These are phyloP conservation scores for Osmoderma eremita DNA, from an alignment of 2,888 invertebrate species.

Conservation along the genomic window DNA sequence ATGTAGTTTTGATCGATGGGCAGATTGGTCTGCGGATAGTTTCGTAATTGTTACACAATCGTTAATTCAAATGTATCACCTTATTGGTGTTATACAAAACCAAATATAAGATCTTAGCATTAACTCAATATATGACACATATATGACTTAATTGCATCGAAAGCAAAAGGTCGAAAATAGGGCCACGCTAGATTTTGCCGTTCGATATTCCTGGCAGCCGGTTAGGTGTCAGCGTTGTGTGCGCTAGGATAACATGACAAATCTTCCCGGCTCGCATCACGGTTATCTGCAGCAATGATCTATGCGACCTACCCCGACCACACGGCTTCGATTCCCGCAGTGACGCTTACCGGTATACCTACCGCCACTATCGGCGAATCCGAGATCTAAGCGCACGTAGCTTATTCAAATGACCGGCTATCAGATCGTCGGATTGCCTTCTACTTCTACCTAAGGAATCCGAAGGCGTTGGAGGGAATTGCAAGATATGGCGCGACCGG, in stretches of 20 bases:
- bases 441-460: no score
- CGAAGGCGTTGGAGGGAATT: no score
- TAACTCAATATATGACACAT: no score
- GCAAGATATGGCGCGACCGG: no score
- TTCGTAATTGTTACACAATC: no score
- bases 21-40: no score
- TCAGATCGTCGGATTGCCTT: slow-evolving; percentile 48
- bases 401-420: slow-evolving; percentile 48
- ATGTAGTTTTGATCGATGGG: no score
- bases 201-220: slow-evolving; percentile 48
- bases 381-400: slow-evolving; percentile 19
- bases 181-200: slow-evolving; percentile 6
- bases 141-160: background rate
- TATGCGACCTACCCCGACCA: slow-evolving; percentile 43
- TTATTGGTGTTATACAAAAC: no score
- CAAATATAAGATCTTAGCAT: no score
- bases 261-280: slow-evolving; percentile 51
- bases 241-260: slow-evolving; percentile 51
- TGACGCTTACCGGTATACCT: slow-evolving; percentile 29
- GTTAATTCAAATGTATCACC: no score
- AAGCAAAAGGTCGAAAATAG: background rate
- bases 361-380: slow-evolving; percentile 45
- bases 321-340: slow-evolving; percentile 34
- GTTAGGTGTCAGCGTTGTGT: slow-evolving; percentile 49
- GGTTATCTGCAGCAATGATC: slow-evolving; percentile 48